Percentiles rank a stretch among this genome's conserved stretches.
phyloP scores from a whole-genome alignment of 2,113 vertebrate species.

The Coracopsis vasa region DNA sequence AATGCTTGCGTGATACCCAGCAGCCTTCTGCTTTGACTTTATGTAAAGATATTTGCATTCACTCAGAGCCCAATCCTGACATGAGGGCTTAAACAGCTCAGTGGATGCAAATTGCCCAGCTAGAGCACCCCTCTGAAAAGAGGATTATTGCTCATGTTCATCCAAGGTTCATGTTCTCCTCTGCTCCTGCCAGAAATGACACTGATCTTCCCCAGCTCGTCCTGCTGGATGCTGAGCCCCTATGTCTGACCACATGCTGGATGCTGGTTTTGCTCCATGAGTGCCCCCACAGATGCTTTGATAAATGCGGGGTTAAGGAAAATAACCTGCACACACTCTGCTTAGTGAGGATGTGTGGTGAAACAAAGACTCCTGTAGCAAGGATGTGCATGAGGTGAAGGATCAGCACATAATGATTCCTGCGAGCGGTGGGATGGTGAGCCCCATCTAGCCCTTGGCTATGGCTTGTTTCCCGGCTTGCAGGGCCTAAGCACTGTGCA shows the following conservation, averaged over 20 bases:
- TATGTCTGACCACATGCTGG: rapidly evolving
- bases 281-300: neutral
- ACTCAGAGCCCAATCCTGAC: neutral
- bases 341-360: neutral
- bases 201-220: neutral
- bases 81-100: neutral
- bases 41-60: neutral
- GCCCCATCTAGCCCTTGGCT: neutral
- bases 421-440: neutral
- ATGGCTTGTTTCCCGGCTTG: neutral
- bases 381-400: neutral
- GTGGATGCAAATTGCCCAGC: neutral
- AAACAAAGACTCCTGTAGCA: neutral
- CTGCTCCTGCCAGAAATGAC: rapidly evolving
- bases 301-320: neutral
- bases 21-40: neutral
- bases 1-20: neutral
- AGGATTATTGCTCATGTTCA: neutral
- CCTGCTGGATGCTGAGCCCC: neutral
- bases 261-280: neutral
- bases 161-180: rapidly evolving
- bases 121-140: neutral
- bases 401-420: neutral
- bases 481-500: neutral
- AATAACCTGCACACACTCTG: neutral